Conservation (phyloP, 2,113 vertebrate species). For the Chionodraco myersi region DNA sequence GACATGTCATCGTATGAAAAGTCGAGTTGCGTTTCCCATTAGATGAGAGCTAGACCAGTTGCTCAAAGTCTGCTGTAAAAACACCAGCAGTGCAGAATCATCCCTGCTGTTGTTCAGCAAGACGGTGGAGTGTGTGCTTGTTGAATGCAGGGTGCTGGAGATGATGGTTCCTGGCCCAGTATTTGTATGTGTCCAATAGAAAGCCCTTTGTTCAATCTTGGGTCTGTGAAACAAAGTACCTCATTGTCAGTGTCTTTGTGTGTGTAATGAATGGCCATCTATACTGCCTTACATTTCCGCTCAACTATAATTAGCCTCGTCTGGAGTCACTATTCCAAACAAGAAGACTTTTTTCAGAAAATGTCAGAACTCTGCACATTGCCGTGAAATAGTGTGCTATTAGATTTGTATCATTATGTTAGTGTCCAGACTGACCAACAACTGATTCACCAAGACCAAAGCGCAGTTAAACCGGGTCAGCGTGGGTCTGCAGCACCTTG, state of each 20-base stretch:
- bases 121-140: conserved; percentile 16
- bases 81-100: background rate
- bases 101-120: conserved; percentile 3
- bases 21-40: conserved; percentile 4
- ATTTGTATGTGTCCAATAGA: conserved; percentile 53
- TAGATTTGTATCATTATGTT: conserved; percentile 7
- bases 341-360: conserved; percentile 7
- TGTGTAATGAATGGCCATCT: conserved; percentile 36
- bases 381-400: background rate
- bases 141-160: conserved; percentile 56
- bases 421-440: background rate
- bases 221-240: conserved; percentile 62
- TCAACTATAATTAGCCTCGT: conserved; percentile 26
- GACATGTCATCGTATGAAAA: background rate
- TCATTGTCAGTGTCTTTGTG: conserved; percentile 63
- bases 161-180: conserved; percentile 71
- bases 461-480: background rate
- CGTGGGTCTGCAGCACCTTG: conserved; percentile 2
- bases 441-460: conserved; percentile 2
- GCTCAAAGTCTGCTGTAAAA: background rate
- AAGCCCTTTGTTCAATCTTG: conserved; percentile 65
- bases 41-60: background rate
- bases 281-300: conserved; percentile 43
- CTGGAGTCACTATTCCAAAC: conserved; percentile 8
- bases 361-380: background rate